Evolutionary conservation across 2,888 invertebrate species (phyloP).

Genomic region (Parnassius smintheus): DNA sequence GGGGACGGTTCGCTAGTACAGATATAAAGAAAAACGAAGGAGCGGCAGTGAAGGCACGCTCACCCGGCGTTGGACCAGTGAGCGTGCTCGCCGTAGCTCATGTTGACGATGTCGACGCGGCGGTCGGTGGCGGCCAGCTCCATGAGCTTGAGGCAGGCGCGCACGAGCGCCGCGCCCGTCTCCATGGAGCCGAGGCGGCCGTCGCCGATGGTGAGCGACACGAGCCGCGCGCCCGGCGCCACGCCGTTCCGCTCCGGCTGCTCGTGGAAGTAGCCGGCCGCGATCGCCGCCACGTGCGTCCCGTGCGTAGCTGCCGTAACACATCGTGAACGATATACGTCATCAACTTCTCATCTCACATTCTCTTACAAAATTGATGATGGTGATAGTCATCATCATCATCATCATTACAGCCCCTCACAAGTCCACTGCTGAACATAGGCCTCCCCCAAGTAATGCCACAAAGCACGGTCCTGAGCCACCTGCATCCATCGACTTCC

Average conservation of each 20-base stretch:
- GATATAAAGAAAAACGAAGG: too few relatives aligned
- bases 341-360: too few relatives aligned
- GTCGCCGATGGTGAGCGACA: conserved; percentile 97
- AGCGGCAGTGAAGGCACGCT: conserved; percentile 38
- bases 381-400: too few relatives aligned
- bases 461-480: too few relatives aligned
- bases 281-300: conserved; percentile 98
- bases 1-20: too few relatives aligned
- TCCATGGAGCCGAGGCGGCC: conserved; percentile 96
- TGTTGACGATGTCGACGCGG: conserved; percentile 91
- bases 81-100: conserved; percentile 98
- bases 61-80: conserved; percentile 96
- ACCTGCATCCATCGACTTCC: too few relatives aligned
- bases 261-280: conserved; percentile 93
- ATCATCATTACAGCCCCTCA: too few relatives aligned
- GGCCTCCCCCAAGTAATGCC: too few relatives aligned
- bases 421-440: too few relatives aligned
- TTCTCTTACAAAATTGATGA: too few relatives aligned
- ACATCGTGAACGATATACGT: not conserved
- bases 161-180: conserved; percentile 94
- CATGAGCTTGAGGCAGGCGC: conserved; percentile 95
- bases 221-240: conserved; percentile 97
- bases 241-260: conserved; percentile 95
- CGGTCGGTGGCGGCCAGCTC: conserved; percentile 69
- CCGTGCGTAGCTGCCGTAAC: conserved; percentile 92